Evolutionary conservation across 2,888 invertebrate species (phyloP), one percentile per base, ranked within the genome.

Genomic region (Trichogramma evanescens): DNA sequence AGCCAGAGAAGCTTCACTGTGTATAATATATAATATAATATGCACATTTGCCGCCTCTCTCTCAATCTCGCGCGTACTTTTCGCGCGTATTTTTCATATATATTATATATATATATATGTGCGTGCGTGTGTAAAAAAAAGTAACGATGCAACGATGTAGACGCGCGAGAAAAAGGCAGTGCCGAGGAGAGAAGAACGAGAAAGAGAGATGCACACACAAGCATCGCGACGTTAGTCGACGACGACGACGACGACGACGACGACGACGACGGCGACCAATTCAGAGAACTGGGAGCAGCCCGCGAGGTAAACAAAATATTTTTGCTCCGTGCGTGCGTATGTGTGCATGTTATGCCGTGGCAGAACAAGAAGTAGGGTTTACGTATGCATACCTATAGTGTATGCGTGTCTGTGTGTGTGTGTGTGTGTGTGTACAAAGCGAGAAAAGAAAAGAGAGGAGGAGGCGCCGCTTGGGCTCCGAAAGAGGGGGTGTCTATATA

Each of bases 231-330:
- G 45, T 9, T 45, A n/a, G n/a, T 45, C n/a, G 9, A 2, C 8
- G 45, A 2, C 8, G n/a, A 2, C 8, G 45, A 2, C 8, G n/a
- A 59, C 61, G 58, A 50, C 8, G 45, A n/a, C 8, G n/a, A n/a
- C 3, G 8, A n/a, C 45, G n/a, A 59, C 61, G 58, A 50, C 59
- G 56, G 44, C 70, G 67, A 66, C 69, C 71, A 72, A 76, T 76
- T 76, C 75, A 76, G 73, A 76, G 74, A 75, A 76, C 74, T 72
- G 70, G 68, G 69, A 71, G 67, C 64, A 63, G 59, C 65, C 66
- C 66, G 68, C 70, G 76, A 74, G 70, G 74, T 75, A 76, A 77
- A 76, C 74, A 76, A 77, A 76, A 76, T 75, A 75, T 74, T 75
- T 74, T 69, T 71, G 70, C 69, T 61, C 50, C 52, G 66, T 66